Percentiles rank a stretch among this genome's conserved stretches.
phyloP scores from a whole-genome alignment of 2,888 invertebrate genomes.

The Norana najaformis region DNA sequence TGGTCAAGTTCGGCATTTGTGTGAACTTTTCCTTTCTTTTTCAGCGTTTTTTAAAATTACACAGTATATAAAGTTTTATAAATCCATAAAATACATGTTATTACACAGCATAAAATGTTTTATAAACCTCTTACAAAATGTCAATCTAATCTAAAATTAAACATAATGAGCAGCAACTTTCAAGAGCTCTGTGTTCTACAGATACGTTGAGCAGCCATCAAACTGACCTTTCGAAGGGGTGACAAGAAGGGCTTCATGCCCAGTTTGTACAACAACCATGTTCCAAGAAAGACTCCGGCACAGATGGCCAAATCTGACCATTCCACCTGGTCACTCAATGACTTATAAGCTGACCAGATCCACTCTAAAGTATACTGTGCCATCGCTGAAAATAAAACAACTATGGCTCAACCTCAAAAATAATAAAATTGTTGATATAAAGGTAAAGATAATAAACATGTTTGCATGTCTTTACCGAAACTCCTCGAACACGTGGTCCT shows the following conservation, averaged over 20 bases:
- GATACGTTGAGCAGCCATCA: background rate
- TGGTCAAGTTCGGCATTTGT: no score
- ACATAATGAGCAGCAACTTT: background rate
- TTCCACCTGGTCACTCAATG: background rate
- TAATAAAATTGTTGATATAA: background rate
- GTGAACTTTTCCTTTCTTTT: no score
- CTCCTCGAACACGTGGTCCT: no score
- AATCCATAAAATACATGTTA: no score
- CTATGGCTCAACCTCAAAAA: background rate
- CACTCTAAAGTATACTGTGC: background rate
- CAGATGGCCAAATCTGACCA: background rate
- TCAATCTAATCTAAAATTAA: background rate
- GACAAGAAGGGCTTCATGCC: constrained; percentile 20
- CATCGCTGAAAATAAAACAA: background rate
- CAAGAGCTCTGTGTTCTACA: background rate
- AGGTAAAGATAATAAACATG: background rate
- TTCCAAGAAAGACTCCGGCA: background rate
- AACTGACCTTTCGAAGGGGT: constrained; percentile 10
- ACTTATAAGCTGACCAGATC: background rate
- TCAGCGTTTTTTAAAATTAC: no score
- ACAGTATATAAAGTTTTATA: no score
- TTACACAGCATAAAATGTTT: no score
- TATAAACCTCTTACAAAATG: background rate
- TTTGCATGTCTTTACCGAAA: background rate
- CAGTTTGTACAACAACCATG: constrained; percentile 16